Base-by-base conservation (phyloP, 2,888 invertebrate genomes). In the Cosmorhoe ocellata region DNA sequence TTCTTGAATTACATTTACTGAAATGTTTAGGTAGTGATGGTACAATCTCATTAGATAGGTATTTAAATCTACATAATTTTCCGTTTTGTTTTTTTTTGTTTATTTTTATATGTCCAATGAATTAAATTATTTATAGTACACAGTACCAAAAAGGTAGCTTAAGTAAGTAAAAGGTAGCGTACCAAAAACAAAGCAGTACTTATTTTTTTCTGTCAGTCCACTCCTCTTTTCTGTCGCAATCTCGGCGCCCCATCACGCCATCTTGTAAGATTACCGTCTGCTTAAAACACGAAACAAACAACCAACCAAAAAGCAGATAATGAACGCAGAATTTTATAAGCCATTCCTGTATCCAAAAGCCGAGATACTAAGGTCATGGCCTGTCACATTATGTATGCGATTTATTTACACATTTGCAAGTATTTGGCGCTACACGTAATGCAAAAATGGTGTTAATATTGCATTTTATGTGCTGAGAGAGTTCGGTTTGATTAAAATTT, bases 391-490 rank as follows among this genome's bases (percentile, higher is more conserved):
- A 86, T 72, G 55, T 82, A 60, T 63, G 59, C 58, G 71, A 76
- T 85, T 87, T 87, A 87, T 85, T 76, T 58, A 61, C 68, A 61
- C 74, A 69, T 79, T 79, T 69, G 68, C 71, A 65, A 66, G 69
- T 75, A 81, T 81, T 83, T 70, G 77, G 76, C 71, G 61, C 68
- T 71, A 72, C 73, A 66, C 73, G 78, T 81, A 84, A 85, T 84
- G 82, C 77, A 79, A 66, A 74, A 82, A 79, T 78, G 79, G 82
- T 84, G 85, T 86, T 84, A 83, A 82, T 79, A 79, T 73, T 73
- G 72, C 74, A 79, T 77, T 84, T 84, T 84, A 84, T 83, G 73
- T 66, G 67, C 72, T 70, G 67, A 70, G 71, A 75, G 74, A 74
- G 68, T 67, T 64, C 65, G 64, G 67, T 69, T 75, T 81, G 79